phyloP scores from a whole-genome alignment of 2,113 vertebrate genomes.

The Catagonus wagneri region DNA sequence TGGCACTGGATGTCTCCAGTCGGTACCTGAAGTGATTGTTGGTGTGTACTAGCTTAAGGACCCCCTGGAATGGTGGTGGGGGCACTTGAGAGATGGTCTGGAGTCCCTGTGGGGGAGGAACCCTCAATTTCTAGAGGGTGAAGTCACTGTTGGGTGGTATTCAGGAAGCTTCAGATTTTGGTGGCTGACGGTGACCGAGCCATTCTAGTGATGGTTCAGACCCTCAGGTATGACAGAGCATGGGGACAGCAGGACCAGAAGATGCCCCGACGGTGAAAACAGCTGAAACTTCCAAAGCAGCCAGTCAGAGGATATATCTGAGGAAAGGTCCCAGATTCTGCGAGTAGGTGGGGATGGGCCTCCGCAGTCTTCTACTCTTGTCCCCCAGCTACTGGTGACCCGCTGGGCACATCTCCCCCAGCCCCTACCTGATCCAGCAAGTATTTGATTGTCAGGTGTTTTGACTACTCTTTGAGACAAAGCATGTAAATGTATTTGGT shows the following conservation, averaged over 20 bases:
- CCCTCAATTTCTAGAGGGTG: not conserved
- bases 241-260: not conserved
- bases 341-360: not conserved
- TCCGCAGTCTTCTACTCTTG: not conserved
- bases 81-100: not conserved
- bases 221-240: not conserved
- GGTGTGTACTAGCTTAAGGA: not conserved
- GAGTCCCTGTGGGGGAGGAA: not conserved
- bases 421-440: no score
- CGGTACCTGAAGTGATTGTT: not conserved
- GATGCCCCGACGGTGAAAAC: not conserved
- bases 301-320: not conserved
- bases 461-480: constrained; percentile 22
- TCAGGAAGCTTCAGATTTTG: constrained; percentile 30
- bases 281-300: not conserved
- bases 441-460: not conserved
- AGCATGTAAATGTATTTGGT: constrained; percentile 22
- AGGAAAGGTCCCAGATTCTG: not conserved
- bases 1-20: not conserved
- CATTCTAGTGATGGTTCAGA: not conserved
- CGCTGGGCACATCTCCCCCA: not conserved
- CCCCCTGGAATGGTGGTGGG: not conserved
- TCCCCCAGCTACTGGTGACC: not conserved
- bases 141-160: not conserved
- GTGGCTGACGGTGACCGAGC: not conserved